phyloP scores from a whole-genome alignment of 2,888 invertebrate genomes.

The Drosophila ustulata region DNA sequence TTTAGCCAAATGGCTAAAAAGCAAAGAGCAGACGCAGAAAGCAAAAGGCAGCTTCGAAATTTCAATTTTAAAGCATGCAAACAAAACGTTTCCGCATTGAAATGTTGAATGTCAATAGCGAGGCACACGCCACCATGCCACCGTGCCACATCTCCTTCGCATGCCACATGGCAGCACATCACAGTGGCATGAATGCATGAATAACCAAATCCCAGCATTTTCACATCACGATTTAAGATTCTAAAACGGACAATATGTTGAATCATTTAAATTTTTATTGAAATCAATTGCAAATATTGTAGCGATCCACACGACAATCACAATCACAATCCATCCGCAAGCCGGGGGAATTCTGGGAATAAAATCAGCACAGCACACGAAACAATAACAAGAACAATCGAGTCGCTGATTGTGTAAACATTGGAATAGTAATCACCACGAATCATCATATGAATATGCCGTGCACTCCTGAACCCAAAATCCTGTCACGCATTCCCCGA shows the following conservation, averaged over 20 bases:
- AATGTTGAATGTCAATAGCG: constrained; percentile 43
- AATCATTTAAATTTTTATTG: constrained; percentile 53
- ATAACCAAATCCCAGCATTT: constrained; percentile 30
- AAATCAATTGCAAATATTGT: constrained; percentile 56
- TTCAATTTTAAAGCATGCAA: constrained; percentile 52
- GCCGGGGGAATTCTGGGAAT: neutral
- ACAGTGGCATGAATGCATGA: constrained; percentile 10
- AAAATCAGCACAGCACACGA: neutral
- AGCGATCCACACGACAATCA: constrained; percentile 36
- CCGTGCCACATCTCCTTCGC: neutral
- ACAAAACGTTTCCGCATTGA: constrained; percentile 44
- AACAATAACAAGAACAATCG: constrained; percentile 22
- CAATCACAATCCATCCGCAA: neutral
- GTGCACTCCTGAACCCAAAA: neutral
- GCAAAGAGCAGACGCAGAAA: constrained; percentile 30
- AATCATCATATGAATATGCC: neutral
- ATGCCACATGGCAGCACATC: constrained; percentile 14
- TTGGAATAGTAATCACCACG: constrained; percentile 18
- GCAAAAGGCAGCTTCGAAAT: constrained; percentile 47
- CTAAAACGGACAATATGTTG: constrained; percentile 44
- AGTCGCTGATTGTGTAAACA: constrained; percentile 37
- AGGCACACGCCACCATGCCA: constrained; percentile 13
- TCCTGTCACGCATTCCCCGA: neutral
- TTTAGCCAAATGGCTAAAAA: constrained; percentile 47
- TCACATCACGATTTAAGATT: constrained; percentile 48